Evolutionary conservation across 2,888 invertebrate genomes (phyloP).

Genomic region (Palloptera scutellata): DNA sequence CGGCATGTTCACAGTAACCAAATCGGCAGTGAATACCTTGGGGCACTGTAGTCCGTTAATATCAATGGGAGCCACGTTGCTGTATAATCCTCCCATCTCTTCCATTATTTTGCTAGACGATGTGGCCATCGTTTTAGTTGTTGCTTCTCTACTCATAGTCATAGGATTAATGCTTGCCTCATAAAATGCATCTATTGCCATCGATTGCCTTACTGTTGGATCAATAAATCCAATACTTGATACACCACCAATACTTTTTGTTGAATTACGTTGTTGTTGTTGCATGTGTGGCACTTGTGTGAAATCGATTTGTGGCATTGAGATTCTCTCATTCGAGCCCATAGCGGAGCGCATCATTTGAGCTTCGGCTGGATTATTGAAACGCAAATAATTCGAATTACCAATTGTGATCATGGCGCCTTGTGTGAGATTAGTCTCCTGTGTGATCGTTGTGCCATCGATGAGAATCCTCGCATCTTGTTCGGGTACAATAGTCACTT

Average conservation of each 20-base stretch:
- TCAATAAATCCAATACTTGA: conserved; percentile 30
- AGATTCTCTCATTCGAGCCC: conserved; percentile 73
- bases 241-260: conserved; percentile 37
- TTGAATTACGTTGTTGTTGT: conserved; percentile 41
- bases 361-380: conserved; percentile 92
- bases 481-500: conserved; percentile 84
- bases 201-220: conserved; percentile 35
- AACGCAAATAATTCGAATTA: conserved; percentile 88
- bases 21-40: conserved; percentile 82
- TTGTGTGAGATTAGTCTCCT: conserved; percentile 81
- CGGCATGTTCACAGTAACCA: conserved; percentile 80
- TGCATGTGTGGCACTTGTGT: conserved; percentile 47
- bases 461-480: conserved; percentile 73
- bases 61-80: conserved; percentile 68
- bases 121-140: not conserved
- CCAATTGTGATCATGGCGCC: conserved; percentile 93
- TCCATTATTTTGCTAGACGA: conserved; percentile 8
- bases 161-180: conserved; percentile 43
- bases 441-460: conserved; percentile 76
- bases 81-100: conserved; percentile 17
- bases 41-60: conserved; percentile 67
- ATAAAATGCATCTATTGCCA: conserved; percentile 56
- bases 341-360: conserved; percentile 85
- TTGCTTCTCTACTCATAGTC: conserved; percentile 21
- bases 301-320: conserved; percentile 81